phyloP scores from a whole-genome alignment of 2,113 vertebrate genomes.

The Malurus melanocephalus region DNA sequence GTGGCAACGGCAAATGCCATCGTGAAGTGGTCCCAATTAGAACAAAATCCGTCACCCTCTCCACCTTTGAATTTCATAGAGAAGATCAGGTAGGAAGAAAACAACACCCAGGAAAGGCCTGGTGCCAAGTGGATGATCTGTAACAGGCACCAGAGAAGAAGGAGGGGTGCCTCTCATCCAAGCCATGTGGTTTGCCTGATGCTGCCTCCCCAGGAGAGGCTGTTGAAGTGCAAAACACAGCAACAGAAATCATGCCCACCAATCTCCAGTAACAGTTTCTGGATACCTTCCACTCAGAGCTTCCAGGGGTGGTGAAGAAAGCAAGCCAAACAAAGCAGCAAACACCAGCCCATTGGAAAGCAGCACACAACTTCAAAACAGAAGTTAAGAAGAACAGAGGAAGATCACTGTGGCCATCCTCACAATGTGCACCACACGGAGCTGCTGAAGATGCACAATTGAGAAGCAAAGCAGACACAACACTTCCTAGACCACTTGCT shows the following conservation, averaged over 20 bases:
- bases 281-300: neutral
- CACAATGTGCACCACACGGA: accelerated
- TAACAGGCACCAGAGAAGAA: neutral
- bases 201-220: neutral
- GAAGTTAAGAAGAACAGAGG: neutral
- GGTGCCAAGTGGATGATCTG: neutral
- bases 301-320: neutral
- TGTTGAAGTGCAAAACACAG: neutral
- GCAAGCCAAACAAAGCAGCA: neutral
- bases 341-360: accelerated
- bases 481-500: neutral
- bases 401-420: neutral
- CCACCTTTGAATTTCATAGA: neutral
- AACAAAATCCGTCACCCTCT: neutral
- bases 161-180: neutral
- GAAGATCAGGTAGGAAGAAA: neutral
- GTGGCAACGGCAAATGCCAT: neutral
- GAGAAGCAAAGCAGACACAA: neutral
- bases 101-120: neutral
- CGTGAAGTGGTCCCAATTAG: accelerated
- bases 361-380: neutral
- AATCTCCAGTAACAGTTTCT: neutral
- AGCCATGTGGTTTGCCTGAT: neutral
- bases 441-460: neutral
- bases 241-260: neutral